phyloP scores from a whole-genome alignment of 2,113 vertebrate species.

The Zosterops pallidus region DNA sequence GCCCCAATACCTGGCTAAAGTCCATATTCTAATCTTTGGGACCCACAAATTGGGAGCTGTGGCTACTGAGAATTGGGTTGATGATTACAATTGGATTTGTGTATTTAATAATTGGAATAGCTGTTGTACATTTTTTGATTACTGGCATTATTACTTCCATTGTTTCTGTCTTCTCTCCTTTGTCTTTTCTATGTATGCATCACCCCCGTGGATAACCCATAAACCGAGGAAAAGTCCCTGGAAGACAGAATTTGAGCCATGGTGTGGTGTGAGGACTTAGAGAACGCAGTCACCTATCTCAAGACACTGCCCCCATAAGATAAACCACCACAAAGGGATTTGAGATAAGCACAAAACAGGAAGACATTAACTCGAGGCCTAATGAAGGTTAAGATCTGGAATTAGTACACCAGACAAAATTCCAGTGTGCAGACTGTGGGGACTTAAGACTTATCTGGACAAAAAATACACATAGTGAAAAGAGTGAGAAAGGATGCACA shows the following conservation, averaged over 20 bases:
- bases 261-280: background rate
- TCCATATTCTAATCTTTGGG: background rate
- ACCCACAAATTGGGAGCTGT: background rate
- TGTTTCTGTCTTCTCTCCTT: background rate
- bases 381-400: background rate
- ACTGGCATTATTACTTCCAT: background rate
- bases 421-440: background rate
- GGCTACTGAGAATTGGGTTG: background rate
- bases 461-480: background rate
- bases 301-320: background rate
- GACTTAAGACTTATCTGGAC: background rate
- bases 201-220: fast-evolving
- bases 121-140: background rate
- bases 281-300: background rate
- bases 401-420: background rate
- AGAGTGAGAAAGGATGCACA: background rate
- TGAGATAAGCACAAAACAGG: background rate
- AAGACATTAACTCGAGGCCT: background rate
- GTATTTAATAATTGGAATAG: background rate
- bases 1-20: background rate
- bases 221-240: background rate
- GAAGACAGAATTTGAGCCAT: background rate
- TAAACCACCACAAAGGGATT: background rate
- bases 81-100: background rate
- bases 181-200: background rate